These are phyloP conservation scores for Achlya flavicornis DNA, from an alignment of 2,888 invertebrate genomes.

Conservation along the genomic window DNA sequence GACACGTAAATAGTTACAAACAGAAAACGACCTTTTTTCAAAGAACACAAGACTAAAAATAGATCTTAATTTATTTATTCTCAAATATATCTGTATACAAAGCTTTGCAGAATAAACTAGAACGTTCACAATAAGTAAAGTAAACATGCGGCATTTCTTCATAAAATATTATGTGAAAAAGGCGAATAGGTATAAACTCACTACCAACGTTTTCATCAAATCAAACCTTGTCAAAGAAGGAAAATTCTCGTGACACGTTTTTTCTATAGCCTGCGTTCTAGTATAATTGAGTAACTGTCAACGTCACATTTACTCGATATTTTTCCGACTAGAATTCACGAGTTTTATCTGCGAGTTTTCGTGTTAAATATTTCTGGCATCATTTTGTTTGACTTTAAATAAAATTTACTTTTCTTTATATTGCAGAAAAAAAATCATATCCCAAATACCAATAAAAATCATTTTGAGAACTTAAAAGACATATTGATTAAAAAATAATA, in stretches of 20 bases:
- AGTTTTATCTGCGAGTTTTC: not conserved
- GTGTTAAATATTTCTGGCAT: not conserved
- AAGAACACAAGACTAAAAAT: no score
- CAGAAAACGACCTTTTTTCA: no score
- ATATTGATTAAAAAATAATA: no score
- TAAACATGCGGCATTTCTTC: no score
- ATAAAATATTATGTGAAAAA: not conserved
- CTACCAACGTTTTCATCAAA: not conserved
- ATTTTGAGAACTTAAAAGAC: no score
- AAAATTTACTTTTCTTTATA: no score
- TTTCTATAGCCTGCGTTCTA: not conserved
- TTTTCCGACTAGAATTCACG: not conserved
- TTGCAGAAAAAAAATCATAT: no score
- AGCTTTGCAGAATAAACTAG: no score
- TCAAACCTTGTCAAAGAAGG: constrained; percentile 1
- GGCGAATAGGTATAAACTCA: not conserved
- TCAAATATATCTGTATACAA: no score
- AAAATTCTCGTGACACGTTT: not conserved
- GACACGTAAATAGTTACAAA: no score
- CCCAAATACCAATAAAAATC: no score
- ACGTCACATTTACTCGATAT: not conserved
- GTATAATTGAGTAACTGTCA: not conserved
- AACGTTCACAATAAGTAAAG: not conserved
- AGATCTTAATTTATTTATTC: no score
- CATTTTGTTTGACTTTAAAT: not conserved